Conservation (phyloP, 2,797 vertebrate genomes). For the Sebastes kiyomatsui region DNA sequence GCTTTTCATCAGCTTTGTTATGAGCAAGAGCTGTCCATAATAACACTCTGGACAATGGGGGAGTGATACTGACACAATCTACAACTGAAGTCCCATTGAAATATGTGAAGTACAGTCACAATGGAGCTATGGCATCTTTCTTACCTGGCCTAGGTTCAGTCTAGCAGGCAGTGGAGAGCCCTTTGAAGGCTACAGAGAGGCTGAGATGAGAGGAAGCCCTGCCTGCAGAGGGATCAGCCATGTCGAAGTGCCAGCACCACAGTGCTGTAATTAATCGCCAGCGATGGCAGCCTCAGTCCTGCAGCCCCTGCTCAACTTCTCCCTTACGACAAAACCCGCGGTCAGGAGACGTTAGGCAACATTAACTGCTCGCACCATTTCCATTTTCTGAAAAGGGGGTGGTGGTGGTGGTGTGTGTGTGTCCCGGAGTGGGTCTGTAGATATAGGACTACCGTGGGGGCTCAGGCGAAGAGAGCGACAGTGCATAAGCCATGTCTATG, state of each 20-base stretch:
- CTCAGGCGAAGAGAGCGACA: slow-evolving; percentile 83
- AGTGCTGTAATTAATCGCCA: slow-evolving; percentile 92
- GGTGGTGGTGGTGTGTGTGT: slow-evolving; percentile 67
- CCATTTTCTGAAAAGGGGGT: slow-evolving; percentile 78
- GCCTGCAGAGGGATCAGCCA: slow-evolving; percentile 79
- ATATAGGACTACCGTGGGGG: slow-evolving; percentile 73
- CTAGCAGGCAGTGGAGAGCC: slow-evolving; percentile 74
- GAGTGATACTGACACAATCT: slow-evolving; percentile 40
- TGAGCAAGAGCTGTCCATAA: neutral
- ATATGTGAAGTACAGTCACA: slow-evolving; percentile 68
- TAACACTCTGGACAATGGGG: slow-evolving; percentile 14
- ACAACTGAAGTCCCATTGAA: slow-evolving; percentile 64
- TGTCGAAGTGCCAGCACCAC: slow-evolving; percentile 84
- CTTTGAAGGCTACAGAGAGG: slow-evolving; percentile 86
- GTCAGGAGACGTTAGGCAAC: slow-evolving; percentile 93
- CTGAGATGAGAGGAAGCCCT: slow-evolving; percentile 83
- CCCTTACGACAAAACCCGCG: slow-evolving; percentile 90
- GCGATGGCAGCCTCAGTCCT: slow-evolving; percentile 81
- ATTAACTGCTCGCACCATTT: slow-evolving; percentile 90
- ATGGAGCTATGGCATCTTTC: slow-evolving; percentile 59
- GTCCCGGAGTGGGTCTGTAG: slow-evolving; percentile 72
- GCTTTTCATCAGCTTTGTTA: neutral
- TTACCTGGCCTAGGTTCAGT: slow-evolving; percentile 69
- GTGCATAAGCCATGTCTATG: slow-evolving; percentile 88
- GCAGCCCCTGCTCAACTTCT: slow-evolving; percentile 87